Base-by-base conservation (phyloP, 2,797 vertebrate species). In the Tokudaia tokunoshimensis region DNA sequence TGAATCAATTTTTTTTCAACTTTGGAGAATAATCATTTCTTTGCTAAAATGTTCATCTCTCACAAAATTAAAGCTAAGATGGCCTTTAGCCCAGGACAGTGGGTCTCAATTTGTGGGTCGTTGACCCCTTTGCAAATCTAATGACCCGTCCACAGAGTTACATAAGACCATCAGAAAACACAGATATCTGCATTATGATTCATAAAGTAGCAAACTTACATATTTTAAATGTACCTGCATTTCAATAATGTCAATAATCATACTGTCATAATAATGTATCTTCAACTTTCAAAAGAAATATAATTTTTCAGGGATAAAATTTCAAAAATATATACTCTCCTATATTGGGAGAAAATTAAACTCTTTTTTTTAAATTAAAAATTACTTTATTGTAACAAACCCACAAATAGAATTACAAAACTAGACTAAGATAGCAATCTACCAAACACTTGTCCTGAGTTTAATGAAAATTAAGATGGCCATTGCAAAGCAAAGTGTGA, bases 281-380 rank as follows among this genome's bases (percentile, higher is more conserved):
- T 22, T 97, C 59, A 93, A 85, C 93, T 57, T 82, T 79, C 83
- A 95, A 96, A 94, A 94, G 26, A 96, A 79, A 91, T 76, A 22
- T 44, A 52, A 47, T 75, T 84, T 96, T 89, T 92, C 14, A 93
- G 15, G 31, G 14, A 31, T 31, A 93, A 19, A 78, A 89, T 89
- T 93, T 95, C 50, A 95, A 47, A 44, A 97, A 82, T 41, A 96
- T 84, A 79, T 70, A 3, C 74, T 88, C 91, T 84, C 55, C 83
- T 86, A 52, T 22, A 75, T 80, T 57, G n/a, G 6, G 11, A 29
- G 24, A 70, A 84, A 92, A 91, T 61, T 81, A 92, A 94, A 94
- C 41, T 92, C 55, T 34, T 65, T 76, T 76, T 70, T 63, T 19
- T 50, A 50, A 15, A 31, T 17, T 44, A 65, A 65, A 12, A 65